Evolutionary conservation across 2,888 invertebrate genomes (phyloP).

Genomic region (Teleiodes luculella): DNA sequence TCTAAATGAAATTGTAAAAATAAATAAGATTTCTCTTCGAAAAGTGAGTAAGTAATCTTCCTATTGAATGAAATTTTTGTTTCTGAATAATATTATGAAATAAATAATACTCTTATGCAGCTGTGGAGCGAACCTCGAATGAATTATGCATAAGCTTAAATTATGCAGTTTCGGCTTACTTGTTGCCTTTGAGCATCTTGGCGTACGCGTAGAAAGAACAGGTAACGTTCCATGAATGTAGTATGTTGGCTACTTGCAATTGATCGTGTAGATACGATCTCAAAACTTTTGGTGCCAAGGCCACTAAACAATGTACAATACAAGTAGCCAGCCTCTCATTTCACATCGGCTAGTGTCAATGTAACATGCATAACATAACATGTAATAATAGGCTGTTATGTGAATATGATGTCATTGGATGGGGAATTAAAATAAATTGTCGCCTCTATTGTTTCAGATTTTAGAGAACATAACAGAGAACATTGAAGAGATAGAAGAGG

Average conservation of each 20-base stretch:
- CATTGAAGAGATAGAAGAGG: constrained; percentile 90
- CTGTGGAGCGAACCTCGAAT: constrained; percentile 7
- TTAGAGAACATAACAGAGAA: constrained; percentile 88
- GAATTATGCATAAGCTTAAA: constrained; percentile 6
- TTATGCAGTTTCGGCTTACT: background rate
- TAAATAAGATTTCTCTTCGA: background rate
- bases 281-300: constrained; percentile 65
- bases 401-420: constrained; percentile 9
- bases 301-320: constrained; percentile 48
- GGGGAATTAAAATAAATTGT: constrained; percentile 10
- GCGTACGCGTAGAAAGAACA: constrained; percentile 25
- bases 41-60: background rate
- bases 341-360: constrained; percentile 41
- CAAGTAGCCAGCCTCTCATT: constrained; percentile 48
- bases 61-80: background rate
- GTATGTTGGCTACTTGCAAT: constrained; percentile 61
- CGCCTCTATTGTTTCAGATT: constrained; percentile 61
- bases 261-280: constrained; percentile 63
- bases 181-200: constrained; percentile 24
- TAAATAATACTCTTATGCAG: constrained; percentile 3
- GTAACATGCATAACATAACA: constrained; percentile 13
- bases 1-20: background rate
- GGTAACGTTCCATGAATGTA: constrained; percentile 31
- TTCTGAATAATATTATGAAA: background rate
- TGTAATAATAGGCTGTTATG: constrained; percentile 17